phyloP scores from a whole-genome alignment of 2,797 vertebrate genomes.

The Hypotaenidia philippensis region DNA sequence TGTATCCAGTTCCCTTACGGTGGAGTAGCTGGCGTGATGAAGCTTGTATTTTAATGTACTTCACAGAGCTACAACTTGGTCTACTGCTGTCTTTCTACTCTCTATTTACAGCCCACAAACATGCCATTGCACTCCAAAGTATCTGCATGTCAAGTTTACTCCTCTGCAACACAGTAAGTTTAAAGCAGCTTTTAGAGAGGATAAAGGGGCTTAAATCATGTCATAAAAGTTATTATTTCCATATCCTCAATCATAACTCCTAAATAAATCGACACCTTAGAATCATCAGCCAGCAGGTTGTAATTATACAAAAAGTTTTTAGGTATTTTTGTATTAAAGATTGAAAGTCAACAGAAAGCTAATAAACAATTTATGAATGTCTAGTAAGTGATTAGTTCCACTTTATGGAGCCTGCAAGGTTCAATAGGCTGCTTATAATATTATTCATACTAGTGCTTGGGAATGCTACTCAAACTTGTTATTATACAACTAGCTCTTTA shows the following conservation, averaged over 20 bases:
- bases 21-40: not conserved
- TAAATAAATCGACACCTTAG: not conserved
- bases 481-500: not conserved
- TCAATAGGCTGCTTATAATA: not conserved
- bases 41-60: not conserved
- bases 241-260: not conserved
- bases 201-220: not conserved
- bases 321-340: not conserved
- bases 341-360: not conserved
- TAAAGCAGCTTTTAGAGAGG: not conserved
- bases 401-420: not conserved
- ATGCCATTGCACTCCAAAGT: not conserved
- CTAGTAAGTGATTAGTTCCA: not conserved
- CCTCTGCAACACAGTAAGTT: not conserved
- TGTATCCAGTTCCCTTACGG: accelerated
- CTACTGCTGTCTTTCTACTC: not conserved
- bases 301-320: not conserved
- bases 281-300: not conserved
- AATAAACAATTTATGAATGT: not conserved
- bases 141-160: not conserved
- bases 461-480: not conserved
- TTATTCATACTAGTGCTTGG: not conserved
- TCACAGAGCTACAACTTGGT: not conserved
- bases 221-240: not conserved
- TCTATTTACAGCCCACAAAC: not conserved